These are phyloP conservation scores for Piaya cayana DNA, from an alignment of 2,113 vertebrate species.

Conservation along the genomic window DNA sequence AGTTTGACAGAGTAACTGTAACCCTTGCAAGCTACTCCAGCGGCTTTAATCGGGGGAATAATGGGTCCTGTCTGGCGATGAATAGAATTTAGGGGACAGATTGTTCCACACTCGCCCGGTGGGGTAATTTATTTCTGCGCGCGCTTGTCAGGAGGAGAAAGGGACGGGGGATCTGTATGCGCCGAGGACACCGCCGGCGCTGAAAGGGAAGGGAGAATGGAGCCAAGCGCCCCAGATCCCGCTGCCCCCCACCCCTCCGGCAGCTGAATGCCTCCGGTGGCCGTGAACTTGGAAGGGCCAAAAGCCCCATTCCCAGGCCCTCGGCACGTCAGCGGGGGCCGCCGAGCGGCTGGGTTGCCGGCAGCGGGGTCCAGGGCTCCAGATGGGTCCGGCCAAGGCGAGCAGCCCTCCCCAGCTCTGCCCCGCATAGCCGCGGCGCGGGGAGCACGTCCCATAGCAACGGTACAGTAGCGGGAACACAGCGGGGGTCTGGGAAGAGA, in stretches of 20 bases:
- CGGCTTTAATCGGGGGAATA: constrained; percentile 73
- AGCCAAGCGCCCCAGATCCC: constrained; percentile 54
- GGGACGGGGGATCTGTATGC: constrained; percentile 71
- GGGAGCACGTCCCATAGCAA: constrained; percentile 75
- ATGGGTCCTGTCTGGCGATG: constrained; percentile 71
- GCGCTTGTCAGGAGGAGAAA: constrained; percentile 75
- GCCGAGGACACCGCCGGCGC: constrained; percentile 38
- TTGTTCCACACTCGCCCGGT: constrained; percentile 71
- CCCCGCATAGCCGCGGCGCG: constrained; percentile 33
- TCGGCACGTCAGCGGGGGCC: constrained; percentile 55
- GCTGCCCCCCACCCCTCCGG: neutral
- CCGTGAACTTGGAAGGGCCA: constrained; percentile 62
- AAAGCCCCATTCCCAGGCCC: constrained; percentile 72
- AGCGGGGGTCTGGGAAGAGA: constrained; percentile 77
- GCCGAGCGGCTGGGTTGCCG: constrained; percentile 11
- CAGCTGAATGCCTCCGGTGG: constrained; percentile 65
- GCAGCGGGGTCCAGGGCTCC: constrained; percentile 41
- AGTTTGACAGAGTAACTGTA: constrained; percentile 75
- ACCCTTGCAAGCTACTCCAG: constrained; percentile 73
- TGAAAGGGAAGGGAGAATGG: constrained; percentile 66
- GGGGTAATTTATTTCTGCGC: constrained; percentile 77
- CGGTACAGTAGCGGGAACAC: constrained; percentile 65
- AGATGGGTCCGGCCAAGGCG: constrained; percentile 53
- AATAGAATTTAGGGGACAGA: constrained; percentile 73
- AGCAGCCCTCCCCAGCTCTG: constrained; percentile 45